Evolutionary conservation across 2,888 invertebrate genomes (phyloP).

Genomic region (Pterostichus madidus): DNA sequence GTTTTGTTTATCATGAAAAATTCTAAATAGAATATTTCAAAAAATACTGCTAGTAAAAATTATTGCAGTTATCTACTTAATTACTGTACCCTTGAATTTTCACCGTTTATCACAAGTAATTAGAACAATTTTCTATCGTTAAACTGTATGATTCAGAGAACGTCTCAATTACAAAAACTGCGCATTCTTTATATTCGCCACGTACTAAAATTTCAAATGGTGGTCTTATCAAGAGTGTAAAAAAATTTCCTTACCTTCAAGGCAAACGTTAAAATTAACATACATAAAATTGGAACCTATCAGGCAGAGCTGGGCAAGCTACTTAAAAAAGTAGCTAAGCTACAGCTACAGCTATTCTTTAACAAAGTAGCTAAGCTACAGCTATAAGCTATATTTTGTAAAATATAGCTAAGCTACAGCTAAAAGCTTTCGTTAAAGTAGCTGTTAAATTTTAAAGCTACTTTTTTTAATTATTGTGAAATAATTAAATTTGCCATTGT

Average conservation of each 20-base stretch:
- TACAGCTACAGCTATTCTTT: too few species aligned
- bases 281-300: not conserved
- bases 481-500: too few species aligned
- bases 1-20: not conserved
- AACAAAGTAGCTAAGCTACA: too few species aligned
- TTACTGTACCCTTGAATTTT: constrained; percentile 57
- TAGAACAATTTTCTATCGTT: constrained; percentile 46
- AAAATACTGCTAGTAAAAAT: constrained; percentile 5
- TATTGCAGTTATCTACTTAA: constrained; percentile 10
- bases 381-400: too few species aligned
- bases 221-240: constrained; percentile 40
- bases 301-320: too few species aligned
- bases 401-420: too few species aligned
- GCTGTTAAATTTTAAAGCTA: too few species aligned
- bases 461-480: too few species aligned
- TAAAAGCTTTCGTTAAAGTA: too few species aligned
- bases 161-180: constrained; percentile 5
- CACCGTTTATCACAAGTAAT: constrained; percentile 37
- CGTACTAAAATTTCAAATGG: constrained; percentile 22
- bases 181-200: not conserved
- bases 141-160: constrained; percentile 46
- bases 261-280: not conserved
- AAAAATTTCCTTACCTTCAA: constrained; percentile 2
- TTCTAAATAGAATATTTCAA: not conserved
- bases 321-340: too few species aligned